Evolutionary conservation across 2,888 invertebrate genomes (phyloP), one percentile per base, ranked within the genome.

Genomic region (Acleris emargana): DNA sequence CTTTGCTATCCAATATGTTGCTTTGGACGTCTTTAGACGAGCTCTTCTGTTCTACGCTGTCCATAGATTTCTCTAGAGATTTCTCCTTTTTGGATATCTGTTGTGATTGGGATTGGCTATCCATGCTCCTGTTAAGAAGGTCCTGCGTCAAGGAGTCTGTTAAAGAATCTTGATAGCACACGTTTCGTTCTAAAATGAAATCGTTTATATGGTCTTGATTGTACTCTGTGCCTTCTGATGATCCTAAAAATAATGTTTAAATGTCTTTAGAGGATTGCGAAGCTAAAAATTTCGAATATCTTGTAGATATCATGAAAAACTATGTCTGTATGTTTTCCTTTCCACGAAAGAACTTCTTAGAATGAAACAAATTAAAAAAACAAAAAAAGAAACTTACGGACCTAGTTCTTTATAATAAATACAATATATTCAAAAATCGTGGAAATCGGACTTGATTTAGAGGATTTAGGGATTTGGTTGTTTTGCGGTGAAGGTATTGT

Each of bases 81-180:
- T 89, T 88, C 9, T 88, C 87, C 62, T 86, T 88, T 69, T 86
- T 89, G 0, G 80, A 85, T 38, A 79, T 70, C 17, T 76, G 79
- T 7, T 81, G 82, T 0, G 73, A 73, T n/a, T 67, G 62, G 0
- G 76, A 76, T 67, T 88, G 91, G 62, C 88, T 91, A 60, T 93
- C 93, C 0, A 83, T 76, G 64, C 91, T 91, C 47, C 84, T 73
- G 69, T 87, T 89, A 0, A 91, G 73, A 0, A 91, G 72, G 42
- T 93, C 93, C 67, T 93, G 93, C 43, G 88, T 87, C 0, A 88
- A 70, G 0, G 93, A 93, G 57, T 93, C 93, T 0, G 91, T 88
- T 22, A 93, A 73, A 0, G 93, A 93, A 57, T 93, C 93, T 74
- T 93, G 93, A 70, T 89, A 93, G 71, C 93, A 93, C 0, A 93